phyloP scores from a whole-genome alignment of 2,888 invertebrate genomes.

The Troglohyphantes excavatus region DNA sequence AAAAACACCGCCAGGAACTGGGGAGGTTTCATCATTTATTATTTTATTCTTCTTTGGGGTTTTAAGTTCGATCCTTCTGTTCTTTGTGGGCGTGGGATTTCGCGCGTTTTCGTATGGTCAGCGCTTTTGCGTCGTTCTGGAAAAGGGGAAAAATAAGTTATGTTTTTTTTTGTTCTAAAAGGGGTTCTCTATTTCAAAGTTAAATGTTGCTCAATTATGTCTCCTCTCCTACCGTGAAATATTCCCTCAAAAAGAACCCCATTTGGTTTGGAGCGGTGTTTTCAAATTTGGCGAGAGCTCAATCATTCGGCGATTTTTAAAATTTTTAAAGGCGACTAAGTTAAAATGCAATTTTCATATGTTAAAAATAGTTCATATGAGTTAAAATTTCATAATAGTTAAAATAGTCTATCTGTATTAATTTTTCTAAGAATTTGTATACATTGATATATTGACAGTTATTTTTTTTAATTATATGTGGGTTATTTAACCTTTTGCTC shows the following conservation, averaged over 20 bases:
- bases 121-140: conserved; percentile 6
- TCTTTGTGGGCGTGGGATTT: conserved; percentile 29
- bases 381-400: no score
- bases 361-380: no score
- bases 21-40: conserved; percentile 54
- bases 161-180: conserved; percentile 35
- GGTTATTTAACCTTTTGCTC: no score
- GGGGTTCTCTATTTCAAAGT: conserved; percentile 13
- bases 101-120: conserved; percentile 55
- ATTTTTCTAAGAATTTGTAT: no score
- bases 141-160: conserved; percentile 31
- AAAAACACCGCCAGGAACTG: conserved; percentile 19
- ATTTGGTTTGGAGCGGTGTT: conserved; percentile 7
- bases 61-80: conserved; percentile 4
- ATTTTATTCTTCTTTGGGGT: conserved; percentile 46
- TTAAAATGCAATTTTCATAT: no score
- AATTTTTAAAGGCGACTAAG: no score
- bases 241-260: conserved; percentile 38
- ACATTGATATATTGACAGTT: no score
- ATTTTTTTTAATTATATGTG: no score
- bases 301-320: background rate
- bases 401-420: no score
- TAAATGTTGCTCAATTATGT: conserved; percentile 66
- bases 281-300: background rate
- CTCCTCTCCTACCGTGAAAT: conserved; percentile 39